Evolutionary conservation across 2,888 invertebrate species (phyloP).

Genomic region (Agonopterix alstromeriana): DNA sequence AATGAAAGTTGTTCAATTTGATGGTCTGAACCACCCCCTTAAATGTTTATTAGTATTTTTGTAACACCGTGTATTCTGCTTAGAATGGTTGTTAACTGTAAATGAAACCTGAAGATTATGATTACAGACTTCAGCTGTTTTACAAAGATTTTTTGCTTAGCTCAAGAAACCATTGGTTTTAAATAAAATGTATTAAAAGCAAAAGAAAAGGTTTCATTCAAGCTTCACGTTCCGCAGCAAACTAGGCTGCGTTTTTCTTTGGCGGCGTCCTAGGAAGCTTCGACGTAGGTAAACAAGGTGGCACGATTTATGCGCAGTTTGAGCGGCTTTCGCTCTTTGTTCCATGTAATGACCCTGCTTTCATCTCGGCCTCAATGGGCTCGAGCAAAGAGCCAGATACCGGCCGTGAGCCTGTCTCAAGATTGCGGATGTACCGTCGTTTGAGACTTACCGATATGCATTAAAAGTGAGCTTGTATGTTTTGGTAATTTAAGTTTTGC

Average conservation of each 20-base stretch:
- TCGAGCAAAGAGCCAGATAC: conserved; percentile 58
- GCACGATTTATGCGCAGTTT: conserved; percentile 70
- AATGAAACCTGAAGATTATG: too few relatives aligned
- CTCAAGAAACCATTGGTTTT: conserved; percentile 5
- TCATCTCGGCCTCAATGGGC: conserved; percentile 67
- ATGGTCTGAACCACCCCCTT: too few relatives aligned
- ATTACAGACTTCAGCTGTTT: too few relatives aligned
- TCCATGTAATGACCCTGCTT: conserved; percentile 74
- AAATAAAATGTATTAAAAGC: conserved; percentile 37
- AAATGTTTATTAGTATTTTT: too few relatives aligned
- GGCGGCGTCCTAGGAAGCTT: conserved; percentile 55
- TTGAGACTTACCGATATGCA: conserved; percentile 3
- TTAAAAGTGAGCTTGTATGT: not conserved
- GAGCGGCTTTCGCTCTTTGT: conserved; percentile 71
- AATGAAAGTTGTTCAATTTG: too few relatives aligned
- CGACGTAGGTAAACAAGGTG: conserved; percentile 64
- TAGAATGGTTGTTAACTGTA: too few relatives aligned
- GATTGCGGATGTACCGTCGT: conserved; percentile 17
- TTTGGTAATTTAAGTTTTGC: not conserved
- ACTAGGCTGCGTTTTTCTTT: conserved; percentile 69
- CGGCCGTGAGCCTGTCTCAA: conserved; percentile 25
- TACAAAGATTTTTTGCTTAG: too few relatives aligned
- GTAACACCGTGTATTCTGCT: too few relatives aligned
- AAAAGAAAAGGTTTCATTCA: conserved; percentile 50
- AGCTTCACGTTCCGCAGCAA: conserved; percentile 32